Evolutionary conservation across 2,797 vertebrate species (phyloP), one percentile per base, ranked within the genome.

Genomic region (Margarornis squamiger): DNA sequence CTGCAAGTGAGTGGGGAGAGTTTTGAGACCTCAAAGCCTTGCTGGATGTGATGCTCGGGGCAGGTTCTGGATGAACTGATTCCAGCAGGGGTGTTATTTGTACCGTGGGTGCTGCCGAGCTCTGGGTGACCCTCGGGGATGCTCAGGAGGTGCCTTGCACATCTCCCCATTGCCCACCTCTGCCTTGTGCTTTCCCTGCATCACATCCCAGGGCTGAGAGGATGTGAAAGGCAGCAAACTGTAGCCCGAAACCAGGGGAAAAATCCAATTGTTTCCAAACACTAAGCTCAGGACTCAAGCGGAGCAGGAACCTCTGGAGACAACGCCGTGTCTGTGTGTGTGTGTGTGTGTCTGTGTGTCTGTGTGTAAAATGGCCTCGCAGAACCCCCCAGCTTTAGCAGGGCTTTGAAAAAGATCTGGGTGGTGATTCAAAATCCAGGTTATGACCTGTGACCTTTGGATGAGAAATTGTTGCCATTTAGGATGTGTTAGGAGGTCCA

Each of bases 391-490:
- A 29, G 95, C 96, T 97, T 97, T 96, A 95, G 98, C 97, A 92
- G 91, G 97, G 96, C 89, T 95, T 97, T 97, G 88, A 97, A 98
- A 98, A 96, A 98, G 98, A 97, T 98, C 98, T 97, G 96, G 97
- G 91, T 93, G 73, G 94, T 89, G 90, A 97, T 96, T 94, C 96
- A 92, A 97, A 98, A 98, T 98, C 98, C 97, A 98, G 98, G 98
- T 99, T 98, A 98, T 32, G 98, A 99, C 99, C 99, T 98, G 82
- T 98, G 98, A 99, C 99, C 98, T 97, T 93, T 97, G 96, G 98
- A 98, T 98, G 98, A 98, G 99, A 99, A 99, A 99, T 98, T 98
- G 98, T 99, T 99, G 98, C 98, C 97, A 98, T 98, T 99, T 98
- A 98, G 98, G 98, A 98, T 98, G 98, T 98, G 98, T 98, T 98